Conservation (phyloP, 1,140 invertebrate genomes). For the Goniozus legneri region DNA sequence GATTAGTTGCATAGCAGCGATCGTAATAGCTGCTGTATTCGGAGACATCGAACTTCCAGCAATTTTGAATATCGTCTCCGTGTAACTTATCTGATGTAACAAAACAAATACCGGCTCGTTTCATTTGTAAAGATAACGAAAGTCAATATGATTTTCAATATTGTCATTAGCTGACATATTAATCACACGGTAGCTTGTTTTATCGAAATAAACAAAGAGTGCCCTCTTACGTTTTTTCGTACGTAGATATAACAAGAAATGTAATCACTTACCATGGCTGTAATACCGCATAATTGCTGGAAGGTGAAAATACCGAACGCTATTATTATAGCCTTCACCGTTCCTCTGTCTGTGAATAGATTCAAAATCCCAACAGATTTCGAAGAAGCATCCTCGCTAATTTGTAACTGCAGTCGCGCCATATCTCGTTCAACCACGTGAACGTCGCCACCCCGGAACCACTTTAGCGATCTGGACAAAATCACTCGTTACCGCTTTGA, state of each 20-base stretch:
- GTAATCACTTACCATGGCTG: constrained; percentile 39
- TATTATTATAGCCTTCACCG: constrained; percentile 49
- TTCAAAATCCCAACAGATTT: constrained; percentile 25
- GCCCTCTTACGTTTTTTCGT: too few relatives aligned
- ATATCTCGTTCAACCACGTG: constrained; percentile 36
- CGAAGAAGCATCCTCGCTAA: constrained; percentile 23
- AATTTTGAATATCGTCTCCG: constrained; percentile 59
- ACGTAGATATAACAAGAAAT: too few relatives aligned
- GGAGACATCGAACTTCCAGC: constrained; percentile 50
- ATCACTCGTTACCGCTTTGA: too few relatives aligned
- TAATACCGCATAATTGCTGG: constrained; percentile 48
- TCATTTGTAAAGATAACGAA: not conserved
- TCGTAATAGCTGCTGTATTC: constrained; percentile 56
- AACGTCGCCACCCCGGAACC: constrained; percentile 54
- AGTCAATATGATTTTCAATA: not conserved
- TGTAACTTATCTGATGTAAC: constrained; percentile 47
- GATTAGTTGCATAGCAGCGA: constrained; percentile 46
- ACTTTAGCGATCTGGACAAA: constrained; percentile 47
- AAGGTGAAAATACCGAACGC: constrained; percentile 45
- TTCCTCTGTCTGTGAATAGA: constrained; percentile 37
- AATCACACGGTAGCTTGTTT: too few relatives aligned
- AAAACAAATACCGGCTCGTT: constrained; percentile 3
- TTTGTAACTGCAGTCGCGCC: constrained; percentile 28
- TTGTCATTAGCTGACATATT: too few relatives aligned
- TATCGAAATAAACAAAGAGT: too few relatives aligned